These are phyloP conservation scores for Diprion similis DNA, from an alignment of 1,140 invertebrate species.

Conservation along the genomic window DNA sequence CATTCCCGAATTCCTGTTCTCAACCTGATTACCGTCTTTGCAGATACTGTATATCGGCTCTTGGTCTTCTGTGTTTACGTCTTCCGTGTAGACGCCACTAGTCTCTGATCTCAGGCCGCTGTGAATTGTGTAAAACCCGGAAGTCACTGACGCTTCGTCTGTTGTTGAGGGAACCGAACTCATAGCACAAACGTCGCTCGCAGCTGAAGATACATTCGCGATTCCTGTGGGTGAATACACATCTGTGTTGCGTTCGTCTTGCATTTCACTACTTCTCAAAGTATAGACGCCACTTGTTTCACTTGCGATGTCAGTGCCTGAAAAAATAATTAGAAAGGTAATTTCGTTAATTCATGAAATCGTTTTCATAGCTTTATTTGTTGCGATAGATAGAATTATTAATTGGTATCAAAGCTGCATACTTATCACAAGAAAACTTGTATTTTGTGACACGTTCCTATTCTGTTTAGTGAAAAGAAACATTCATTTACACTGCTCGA, in stretches of 20 bases:
- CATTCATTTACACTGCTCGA: no score
- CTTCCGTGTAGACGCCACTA: slow-evolving; percentile 52
- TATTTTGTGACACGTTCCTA: no score
- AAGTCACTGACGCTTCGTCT: slow-evolving; percentile 58
- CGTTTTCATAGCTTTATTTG: slow-evolving; percentile 2
- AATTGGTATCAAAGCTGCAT: not conserved
- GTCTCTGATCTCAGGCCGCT: slow-evolving; percentile 54
- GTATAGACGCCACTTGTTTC: slow-evolving; percentile 82
- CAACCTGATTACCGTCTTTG: slow-evolving; percentile 42
- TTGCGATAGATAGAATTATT: slow-evolving; percentile 15
- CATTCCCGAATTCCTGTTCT: slow-evolving; percentile 1
- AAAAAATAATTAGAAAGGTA: slow-evolving; percentile 19
- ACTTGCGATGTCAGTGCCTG: slow-evolving; percentile 61
- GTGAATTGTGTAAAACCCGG: slow-evolving; percentile 60
- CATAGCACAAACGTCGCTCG: slow-evolving; percentile 51
- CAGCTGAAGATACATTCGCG: slow-evolving; percentile 49
- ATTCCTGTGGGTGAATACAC: slow-evolving; percentile 48
- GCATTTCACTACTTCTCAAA: slow-evolving; percentile 73
- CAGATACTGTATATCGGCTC: slow-evolving; percentile 55
- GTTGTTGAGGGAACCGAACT: slow-evolving; percentile 57
- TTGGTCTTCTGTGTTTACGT: slow-evolving; percentile 40
- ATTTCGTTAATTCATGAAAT: slow-evolving; percentile 20
- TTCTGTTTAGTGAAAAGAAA: no score
- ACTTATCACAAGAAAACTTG: no score
- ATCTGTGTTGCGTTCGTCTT: slow-evolving; percentile 51